Evolutionary conservation across 2,113 vertebrate genomes (phyloP), one percentile per base, ranked within the genome.

Genomic region (Irena cyanogastra): DNA sequence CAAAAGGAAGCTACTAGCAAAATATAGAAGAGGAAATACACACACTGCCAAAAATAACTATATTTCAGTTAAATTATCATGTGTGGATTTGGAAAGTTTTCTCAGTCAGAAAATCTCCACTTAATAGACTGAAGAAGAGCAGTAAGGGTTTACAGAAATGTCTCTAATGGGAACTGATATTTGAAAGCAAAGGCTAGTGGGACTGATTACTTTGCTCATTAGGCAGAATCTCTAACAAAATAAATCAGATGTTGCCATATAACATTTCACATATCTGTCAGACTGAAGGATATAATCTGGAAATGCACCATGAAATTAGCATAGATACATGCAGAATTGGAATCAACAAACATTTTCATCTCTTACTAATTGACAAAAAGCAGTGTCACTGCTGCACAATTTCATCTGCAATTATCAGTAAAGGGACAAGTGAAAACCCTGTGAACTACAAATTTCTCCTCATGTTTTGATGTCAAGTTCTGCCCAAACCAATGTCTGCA

Each of bases 151-250:
- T 92, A 47, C 47, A 81, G 63, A 96, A 95, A 82, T 83, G 11
- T 80, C 72, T 90, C 54, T 90, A 97, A 90, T 81, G 87, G 84
- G 70, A 90, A 85, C 18, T 85, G 84, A 94, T 90, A 74, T 82
- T 94, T 93, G 65, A 93, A 96, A 93, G 77, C 54, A 95, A 94
- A 93, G 79, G 76, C 83, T 83, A 87, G 85, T 71, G 76, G 63
- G 86, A 85, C 57, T 92, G 87, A 87, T 96, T 94, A 83, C 39
- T 95, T 96, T 95, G 86, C 89, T 96, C 66, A 90, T 95, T 96
- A 94, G 63, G 65, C 59, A 90, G 21, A 41, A 80, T 49, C 66
- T 80, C 63, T 52, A 89, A 86, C 44, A 68, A 70, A 94, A 94
- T 89, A 83, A 89, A 93, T 95, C 80, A 86, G 57, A 76, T 81